Evolutionary conservation across 2,888 invertebrate species (phyloP).

Genomic region (Cheilosia grossa): DNA sequence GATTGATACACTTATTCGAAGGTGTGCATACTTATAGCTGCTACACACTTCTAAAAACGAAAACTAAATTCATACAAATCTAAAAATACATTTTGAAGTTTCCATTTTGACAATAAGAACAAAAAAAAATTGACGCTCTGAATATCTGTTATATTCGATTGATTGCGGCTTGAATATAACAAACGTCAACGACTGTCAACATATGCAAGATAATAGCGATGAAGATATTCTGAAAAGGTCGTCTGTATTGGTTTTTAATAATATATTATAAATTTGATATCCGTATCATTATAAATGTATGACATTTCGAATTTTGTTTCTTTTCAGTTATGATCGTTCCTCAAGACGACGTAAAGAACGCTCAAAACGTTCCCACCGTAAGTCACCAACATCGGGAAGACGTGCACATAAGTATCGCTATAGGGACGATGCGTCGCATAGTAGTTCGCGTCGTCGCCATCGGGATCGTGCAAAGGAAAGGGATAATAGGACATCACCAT

Average conservation of each 20-base stretch:
- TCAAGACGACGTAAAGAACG: slow-evolving; percentile 92
- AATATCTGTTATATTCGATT: slow-evolving; percentile 1
- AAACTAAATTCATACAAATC: slow-evolving; percentile 31
- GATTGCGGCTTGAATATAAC: not conserved
- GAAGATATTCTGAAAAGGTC: slow-evolving; percentile 52
- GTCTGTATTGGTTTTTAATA: slow-evolving; percentile 45
- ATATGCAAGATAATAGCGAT: slow-evolving; percentile 58
- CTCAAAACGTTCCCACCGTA: slow-evolving; percentile 93
- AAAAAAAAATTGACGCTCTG: slow-evolving; percentile 4
- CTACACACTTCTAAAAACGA: slow-evolving; percentile 46
- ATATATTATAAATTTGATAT: not conserved
- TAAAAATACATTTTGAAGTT: slow-evolving; percentile 52
- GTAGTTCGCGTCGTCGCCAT: slow-evolving; percentile 82
- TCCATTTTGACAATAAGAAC: slow-evolving; percentile 9
- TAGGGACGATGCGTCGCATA: slow-evolving; percentile 82
- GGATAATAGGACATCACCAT: slow-evolving; percentile 81
- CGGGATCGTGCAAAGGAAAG: slow-evolving; percentile 83
- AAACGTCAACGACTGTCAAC: slow-evolving; percentile 18
- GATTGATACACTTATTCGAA: not conserved
- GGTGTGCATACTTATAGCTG: not conserved
- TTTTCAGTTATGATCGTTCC: slow-evolving; percentile 85
- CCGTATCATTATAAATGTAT: slow-evolving; percentile 7
- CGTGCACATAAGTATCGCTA: slow-evolving; percentile 87
- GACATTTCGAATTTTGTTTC: slow-evolving; percentile 22
- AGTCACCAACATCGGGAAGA: slow-evolving; percentile 90